These are phyloP conservation scores for Dendrolimus punctatus DNA, from an alignment of 1,140 invertebrate genomes.

Conservation along the genomic window DNA sequence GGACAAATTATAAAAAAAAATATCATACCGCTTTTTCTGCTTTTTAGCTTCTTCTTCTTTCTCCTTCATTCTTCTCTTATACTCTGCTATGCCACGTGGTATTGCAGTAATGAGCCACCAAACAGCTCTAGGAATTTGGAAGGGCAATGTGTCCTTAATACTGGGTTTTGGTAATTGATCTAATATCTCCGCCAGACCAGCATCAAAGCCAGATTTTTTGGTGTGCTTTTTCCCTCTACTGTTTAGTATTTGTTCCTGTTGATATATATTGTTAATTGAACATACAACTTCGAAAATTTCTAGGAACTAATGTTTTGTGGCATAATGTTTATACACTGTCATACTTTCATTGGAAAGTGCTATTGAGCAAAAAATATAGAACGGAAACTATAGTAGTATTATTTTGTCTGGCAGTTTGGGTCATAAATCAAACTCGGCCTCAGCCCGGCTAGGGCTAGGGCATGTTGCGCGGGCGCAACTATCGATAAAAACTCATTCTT, in stretches of 20 bases:
- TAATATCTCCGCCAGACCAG: conserved; percentile 77
- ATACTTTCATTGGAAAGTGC: too few relatives aligned
- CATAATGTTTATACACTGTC: too few relatives aligned
- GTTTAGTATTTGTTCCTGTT: conserved; percentile 81
- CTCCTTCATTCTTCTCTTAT: conserved; percentile 62
- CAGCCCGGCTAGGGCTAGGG: too few relatives aligned
- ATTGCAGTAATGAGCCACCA: conserved; percentile 75
- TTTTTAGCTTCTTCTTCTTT: conserved; percentile 74
- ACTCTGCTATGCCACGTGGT: conserved; percentile 72
- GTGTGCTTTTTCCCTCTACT: conserved; percentile 80
- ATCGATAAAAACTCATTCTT: too few relatives aligned
- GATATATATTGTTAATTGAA: conserved; percentile 13
- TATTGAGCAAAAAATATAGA: too few relatives aligned
- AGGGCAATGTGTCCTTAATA: conserved; percentile 85
- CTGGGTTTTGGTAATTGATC: conserved; percentile 85
- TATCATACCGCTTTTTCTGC: conserved; percentile 66
- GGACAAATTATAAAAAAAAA: background rate
- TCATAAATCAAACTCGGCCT: too few relatives aligned
- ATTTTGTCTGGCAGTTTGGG: too few relatives aligned
- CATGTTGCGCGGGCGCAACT: too few relatives aligned
- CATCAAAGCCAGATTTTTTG: conserved; percentile 77
- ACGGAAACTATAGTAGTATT: too few relatives aligned
- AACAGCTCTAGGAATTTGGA: conserved; percentile 82
- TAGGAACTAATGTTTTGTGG: too few relatives aligned
- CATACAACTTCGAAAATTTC: too few relatives aligned